Conservation (phyloP, 2,888 invertebrate genomes). For the Eueremaeus valkanovi region DNA sequence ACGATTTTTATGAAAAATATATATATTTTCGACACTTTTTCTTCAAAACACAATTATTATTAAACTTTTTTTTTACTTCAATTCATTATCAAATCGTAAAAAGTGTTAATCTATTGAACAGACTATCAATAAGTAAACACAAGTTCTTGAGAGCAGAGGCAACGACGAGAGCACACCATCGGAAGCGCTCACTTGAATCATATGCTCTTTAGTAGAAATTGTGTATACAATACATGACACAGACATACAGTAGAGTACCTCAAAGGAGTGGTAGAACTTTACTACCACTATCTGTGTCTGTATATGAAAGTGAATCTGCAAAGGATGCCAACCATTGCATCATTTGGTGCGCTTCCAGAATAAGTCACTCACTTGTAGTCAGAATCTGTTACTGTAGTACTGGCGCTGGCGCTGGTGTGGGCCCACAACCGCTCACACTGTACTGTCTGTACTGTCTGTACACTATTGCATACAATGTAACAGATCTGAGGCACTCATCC, state of each 20-base stretch:
- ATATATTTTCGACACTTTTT: constrained; percentile 8
- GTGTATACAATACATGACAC: constrained; percentile 14
- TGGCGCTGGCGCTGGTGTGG: background rate
- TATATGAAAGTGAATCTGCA: constrained; percentile 10
- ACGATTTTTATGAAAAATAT: background rate
- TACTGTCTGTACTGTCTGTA: too few species aligned
- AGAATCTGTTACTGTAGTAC: background rate
- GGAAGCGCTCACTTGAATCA: constrained; percentile 21
- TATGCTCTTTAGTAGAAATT: constrained; percentile 8
- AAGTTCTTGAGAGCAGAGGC: background rate
- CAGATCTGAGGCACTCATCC: background rate
- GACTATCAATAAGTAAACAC: constrained; percentile 19
- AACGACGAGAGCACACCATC: background rate
- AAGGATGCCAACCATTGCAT: constrained; percentile 28
- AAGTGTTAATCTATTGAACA: background rate
- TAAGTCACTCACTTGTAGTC: constrained; percentile 21
- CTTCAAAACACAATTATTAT: background rate
- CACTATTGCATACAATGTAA: background rate
- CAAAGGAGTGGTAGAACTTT: constrained; percentile 9
- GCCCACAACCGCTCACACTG: background rate
- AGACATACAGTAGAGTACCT: too few species aligned
- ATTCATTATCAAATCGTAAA: too few species aligned
- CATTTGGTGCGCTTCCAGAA: constrained; percentile 26
- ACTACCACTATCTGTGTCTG: constrained; percentile 15
- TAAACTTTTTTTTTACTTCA: too few species aligned